A percentile compares a stretch with the other conserved stretches of the same genome.
phyloP scores from a whole-genome alignment of 2,888 invertebrate species.

The Pristionchus fissidentatus region DNA sequence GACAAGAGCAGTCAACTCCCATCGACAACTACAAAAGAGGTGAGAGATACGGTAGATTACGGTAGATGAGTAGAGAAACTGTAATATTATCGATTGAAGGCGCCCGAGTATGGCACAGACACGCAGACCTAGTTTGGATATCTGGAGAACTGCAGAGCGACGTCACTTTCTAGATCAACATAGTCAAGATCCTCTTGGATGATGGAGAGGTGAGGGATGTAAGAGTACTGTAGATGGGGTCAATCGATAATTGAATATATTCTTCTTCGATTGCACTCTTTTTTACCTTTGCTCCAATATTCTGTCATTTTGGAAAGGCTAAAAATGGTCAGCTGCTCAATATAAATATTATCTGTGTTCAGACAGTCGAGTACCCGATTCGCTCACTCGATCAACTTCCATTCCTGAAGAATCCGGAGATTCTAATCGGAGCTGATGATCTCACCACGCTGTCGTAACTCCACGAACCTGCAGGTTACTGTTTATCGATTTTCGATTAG shows the following conservation, averaged over 20 bases:
- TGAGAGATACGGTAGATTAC: slow-evolving; percentile 38
- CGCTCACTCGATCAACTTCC: slow-evolving; percentile 81
- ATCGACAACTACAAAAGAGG: slow-evolving; percentile 64
- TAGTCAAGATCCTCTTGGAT: slow-evolving; percentile 54
- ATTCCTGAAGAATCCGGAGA: slow-evolving; percentile 92
- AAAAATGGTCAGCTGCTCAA: too few species aligned
- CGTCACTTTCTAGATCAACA: slow-evolving; percentile 60
- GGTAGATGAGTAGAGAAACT: neutral
- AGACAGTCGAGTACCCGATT: slow-evolving; percentile 58
- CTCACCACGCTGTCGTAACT: slow-evolving; percentile 95
- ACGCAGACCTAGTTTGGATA: slow-evolving; percentile 70
- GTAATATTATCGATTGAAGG: slow-evolving; percentile 50
- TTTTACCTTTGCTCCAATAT: neutral
- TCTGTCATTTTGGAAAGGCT: neutral
- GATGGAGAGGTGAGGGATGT: slow-evolving; percentile 60
- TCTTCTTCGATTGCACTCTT: neutral
- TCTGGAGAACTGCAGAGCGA: slow-evolving; percentile 65
- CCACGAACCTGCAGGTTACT: slow-evolving; percentile 87
- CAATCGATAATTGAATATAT: neutral
- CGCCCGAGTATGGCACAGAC: slow-evolving; percentile 69
- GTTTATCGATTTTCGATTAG: neutral
- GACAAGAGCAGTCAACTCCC: slow-evolving; percentile 67
- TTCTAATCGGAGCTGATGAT: slow-evolving; percentile 96
- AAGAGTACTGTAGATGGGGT: neutral
- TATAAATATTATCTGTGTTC: too few species aligned